A percentile compares a stretch with the other conserved stretches of the same genome.
Evolutionary conservation across 2,797 vertebrate genomes (phyloP).

Genomic region (Macropodus opercularis): DNA sequence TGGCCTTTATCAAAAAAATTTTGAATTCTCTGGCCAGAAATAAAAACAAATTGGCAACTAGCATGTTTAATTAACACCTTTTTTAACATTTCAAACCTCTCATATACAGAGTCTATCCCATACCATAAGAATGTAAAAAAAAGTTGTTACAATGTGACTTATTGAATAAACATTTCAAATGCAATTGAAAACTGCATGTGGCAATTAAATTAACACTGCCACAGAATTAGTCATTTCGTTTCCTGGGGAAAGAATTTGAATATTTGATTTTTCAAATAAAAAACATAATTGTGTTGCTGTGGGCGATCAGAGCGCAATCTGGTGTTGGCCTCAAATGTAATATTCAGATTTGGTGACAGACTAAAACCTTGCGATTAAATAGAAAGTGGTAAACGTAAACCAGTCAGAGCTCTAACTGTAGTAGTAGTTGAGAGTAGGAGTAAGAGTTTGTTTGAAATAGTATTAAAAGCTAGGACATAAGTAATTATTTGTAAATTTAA

Average conservation of each 20-base stretch:
- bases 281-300: too few relatives aligned
- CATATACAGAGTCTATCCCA: neutral
- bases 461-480: neutral
- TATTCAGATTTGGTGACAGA: neutral
- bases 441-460: neutral
- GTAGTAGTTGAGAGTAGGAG: neutral
- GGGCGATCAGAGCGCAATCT: neutral
- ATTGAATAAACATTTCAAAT: neutral
- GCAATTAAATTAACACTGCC: neutral
- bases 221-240: neutral
- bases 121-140: constrained; percentile 9
- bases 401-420: neutral
- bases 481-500: neutral
- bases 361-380: neutral
- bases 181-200: neutral
- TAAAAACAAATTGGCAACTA: neutral
- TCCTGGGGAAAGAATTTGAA: neutral
- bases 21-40: neutral
- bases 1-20: neutral
- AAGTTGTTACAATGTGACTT: neutral
- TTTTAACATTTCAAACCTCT: neutral
- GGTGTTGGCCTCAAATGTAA: neutral
- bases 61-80: neutral
- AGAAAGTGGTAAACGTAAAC: neutral
- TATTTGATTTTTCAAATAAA: neutral